Evolutionary conservation across 2,888 invertebrate genomes (phyloP).

Genomic region (Pyrrhosoma nymphula): DNA sequence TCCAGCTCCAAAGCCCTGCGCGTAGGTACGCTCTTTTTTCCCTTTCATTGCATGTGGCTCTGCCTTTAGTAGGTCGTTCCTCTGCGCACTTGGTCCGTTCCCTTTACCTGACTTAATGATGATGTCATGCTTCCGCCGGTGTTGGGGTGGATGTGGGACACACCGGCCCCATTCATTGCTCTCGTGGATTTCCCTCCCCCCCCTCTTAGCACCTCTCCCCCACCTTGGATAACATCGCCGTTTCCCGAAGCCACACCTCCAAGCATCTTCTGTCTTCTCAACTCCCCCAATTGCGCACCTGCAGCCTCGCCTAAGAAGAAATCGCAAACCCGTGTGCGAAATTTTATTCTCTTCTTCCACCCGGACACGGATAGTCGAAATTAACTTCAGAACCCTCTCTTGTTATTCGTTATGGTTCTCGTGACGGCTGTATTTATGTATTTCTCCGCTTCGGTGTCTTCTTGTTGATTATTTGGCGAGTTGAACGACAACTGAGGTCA

Average conservation of each 20-base stretch:
- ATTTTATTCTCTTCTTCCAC: no score
- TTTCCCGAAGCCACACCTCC: background rate
- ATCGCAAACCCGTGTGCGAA: no score
- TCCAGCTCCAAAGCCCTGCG: no score
- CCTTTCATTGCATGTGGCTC: background rate
- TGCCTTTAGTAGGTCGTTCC: constrained; percentile 46
- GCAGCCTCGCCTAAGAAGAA: background rate
- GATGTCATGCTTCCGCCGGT: constrained; percentile 58
- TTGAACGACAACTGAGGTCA: no score
- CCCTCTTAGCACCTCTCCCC: background rate
- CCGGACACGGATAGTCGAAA: no score
- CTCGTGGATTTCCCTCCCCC: background rate
- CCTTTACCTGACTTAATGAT: constrained; percentile 48
- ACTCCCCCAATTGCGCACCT: background rate
- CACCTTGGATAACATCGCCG: background rate
- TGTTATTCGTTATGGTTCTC: no score
- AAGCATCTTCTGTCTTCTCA: background rate
- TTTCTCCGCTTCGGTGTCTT: no score
- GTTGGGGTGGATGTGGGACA: constrained; percentile 60
- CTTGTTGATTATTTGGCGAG: no score
- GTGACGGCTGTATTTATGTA: no score
- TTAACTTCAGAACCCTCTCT: no score
- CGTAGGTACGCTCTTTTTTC: constrained; percentile 12
- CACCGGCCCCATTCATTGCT: constrained; percentile 56
- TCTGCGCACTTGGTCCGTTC: constrained; percentile 34